Base-by-base conservation (phyloP, 1,140 invertebrate species). In the Drosophila oshimai region DNA sequence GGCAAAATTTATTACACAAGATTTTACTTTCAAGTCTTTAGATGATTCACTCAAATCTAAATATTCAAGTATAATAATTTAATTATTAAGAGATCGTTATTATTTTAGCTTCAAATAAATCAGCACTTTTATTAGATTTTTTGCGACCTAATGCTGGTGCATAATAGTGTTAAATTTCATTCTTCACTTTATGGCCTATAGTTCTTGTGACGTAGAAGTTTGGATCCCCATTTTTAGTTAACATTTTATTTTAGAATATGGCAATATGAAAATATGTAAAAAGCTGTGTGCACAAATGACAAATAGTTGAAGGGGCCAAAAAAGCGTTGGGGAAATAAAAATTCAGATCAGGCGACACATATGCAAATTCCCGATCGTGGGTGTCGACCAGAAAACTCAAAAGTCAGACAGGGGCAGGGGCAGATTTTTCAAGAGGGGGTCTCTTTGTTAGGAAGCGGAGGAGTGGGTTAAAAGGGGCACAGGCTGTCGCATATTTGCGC, bases 341-440 rank as follows among this genome's bases (percentile, higher is more conserved):
- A 44, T 47, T 49, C 53, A 44, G 29, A 60, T 39, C 33, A 49
- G 46, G 45, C 54, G 17, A 46, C 53, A 41, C 24, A 71, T 61
- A 72, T 72, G 69, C 69, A 42, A 72, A 72, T 62, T 61, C 9
- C 3, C 0, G 18, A 20, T 28, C 17, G 69, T 74, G 71, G 70
- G 70, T 37, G 68, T 46, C 15, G 44, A 36, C 29, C 24, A 9
- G 6, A 31, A 28, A 26, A 46, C 22, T 29, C 2, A 12, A 29
- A 24, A 15, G n/a, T 31, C 36, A 28, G 3, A 13, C 22, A 18
- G 9, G 2, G 44, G 44, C 10, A 22, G 20, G 28, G 12, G 9
- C n/a, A n/a, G 6, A 31, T 28, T 22, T 47, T 33, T 20, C 6
- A 5, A 15, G 29, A 49, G 4, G n/a, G 28, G 18, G 17, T 5